Evolutionary conservation across 2,888 invertebrate species (phyloP).

Genomic region (Vanessa cardui): DNA sequence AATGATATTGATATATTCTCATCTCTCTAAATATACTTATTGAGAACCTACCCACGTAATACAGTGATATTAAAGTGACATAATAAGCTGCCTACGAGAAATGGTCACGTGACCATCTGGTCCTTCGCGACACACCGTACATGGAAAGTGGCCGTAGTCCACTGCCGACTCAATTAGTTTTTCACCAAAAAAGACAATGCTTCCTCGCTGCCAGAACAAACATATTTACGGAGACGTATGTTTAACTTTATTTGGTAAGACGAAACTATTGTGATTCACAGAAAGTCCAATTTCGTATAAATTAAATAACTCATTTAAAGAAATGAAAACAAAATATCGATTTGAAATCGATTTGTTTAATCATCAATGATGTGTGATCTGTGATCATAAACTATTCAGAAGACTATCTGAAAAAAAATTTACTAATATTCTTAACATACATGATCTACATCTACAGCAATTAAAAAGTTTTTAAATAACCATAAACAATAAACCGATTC

Average conservation of each 20-base stretch:
- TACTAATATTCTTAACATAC: background rate
- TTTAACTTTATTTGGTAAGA: slow-evolving; percentile 23
- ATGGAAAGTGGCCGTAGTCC: slow-evolving; percentile 19
- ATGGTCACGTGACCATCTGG: slow-evolving; percentile 10
- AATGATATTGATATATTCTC: background rate
- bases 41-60: slow-evolving; percentile 10
- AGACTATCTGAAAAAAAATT: no score
- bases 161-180: slow-evolving; percentile 25
- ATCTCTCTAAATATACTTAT: slow-evolving; percentile 1
- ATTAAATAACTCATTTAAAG: no score
- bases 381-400: no score
- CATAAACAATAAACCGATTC: background rate
- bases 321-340: background rate
- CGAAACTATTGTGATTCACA: background rate
- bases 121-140: slow-evolving; percentile 20
- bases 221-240: slow-evolving; percentile 9
- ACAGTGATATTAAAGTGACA: slow-evolving; percentile 16
- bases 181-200: slow-evolving; percentile 34
- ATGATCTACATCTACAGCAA: background rate
- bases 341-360: background rate
- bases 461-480: background rate
- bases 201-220: slow-evolving; percentile 5
- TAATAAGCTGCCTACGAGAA: slow-evolving; percentile 25
- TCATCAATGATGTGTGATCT: background rate
- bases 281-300: background rate